Evolutionary conservation across 2,797 vertebrate genomes (phyloP).

Genomic region (Urophycis tenuis): DNA sequence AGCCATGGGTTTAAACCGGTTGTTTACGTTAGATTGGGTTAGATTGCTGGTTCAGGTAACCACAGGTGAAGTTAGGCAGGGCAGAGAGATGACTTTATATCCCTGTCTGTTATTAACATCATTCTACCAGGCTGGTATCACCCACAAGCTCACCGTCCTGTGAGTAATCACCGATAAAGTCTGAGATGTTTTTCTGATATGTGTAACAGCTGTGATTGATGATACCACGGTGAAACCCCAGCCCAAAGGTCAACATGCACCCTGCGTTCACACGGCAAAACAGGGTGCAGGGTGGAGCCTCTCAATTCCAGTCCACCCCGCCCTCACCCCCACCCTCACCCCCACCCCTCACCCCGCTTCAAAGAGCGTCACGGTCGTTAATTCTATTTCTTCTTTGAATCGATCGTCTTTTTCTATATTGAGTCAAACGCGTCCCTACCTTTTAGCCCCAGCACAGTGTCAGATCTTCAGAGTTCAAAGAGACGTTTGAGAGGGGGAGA

Average conservation of each 20-base stretch:
- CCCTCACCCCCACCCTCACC: too few species aligned
- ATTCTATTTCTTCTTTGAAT: conserved; percentile 1
- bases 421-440: neutral
- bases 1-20: neutral
- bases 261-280: too few species aligned
- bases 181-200: neutral
- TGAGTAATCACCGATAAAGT: neutral
- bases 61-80: neutral
- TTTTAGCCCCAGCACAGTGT: neutral
- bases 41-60: neutral
- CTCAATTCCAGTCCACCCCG: neutral
- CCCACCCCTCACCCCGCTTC: neutral
- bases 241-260: too few species aligned
- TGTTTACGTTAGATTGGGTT: neutral
- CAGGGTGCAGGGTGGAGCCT: neutral
- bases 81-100: neutral
- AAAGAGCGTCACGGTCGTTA: neutral
- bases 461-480: neutral
- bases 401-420: neutral
- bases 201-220: neutral
- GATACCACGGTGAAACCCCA: neutral
- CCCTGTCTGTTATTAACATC: neutral
- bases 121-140: neutral
- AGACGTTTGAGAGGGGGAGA: neutral
- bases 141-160: neutral